A percentile compares a stretch with the other conserved stretches of the same genome.
Evolutionary conservation across 2,113 vertebrate species (phyloP).

Genomic region (Ahaetulla prasina): DNA sequence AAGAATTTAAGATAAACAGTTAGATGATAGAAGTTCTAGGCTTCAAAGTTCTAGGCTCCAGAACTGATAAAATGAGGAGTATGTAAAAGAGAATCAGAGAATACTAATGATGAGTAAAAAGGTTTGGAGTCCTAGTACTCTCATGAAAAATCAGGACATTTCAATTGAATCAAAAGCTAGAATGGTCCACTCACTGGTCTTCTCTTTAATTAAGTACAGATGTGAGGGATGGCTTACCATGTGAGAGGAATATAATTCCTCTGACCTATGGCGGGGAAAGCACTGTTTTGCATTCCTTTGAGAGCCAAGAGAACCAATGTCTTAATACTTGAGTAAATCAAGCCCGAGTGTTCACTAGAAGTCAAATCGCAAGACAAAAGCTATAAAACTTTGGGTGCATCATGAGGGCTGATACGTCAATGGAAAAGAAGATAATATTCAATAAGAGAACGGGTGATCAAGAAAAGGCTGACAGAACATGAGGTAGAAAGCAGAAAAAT

Average conservation of each 20-base stretch:
- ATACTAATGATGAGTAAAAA: not conserved
- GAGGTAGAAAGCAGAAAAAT: not conserved
- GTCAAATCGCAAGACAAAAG: not conserved
- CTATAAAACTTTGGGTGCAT: not conserved
- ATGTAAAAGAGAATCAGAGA: not conserved
- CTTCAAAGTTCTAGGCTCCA: not conserved
- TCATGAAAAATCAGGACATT: not conserved
- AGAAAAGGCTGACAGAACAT: not conserved
- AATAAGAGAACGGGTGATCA: not conserved
- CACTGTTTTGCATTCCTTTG: not conserved
- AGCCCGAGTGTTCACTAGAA: not conserved
- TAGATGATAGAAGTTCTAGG: not conserved
- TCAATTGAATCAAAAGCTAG: not conserved
- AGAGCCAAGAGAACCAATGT: not conserved
- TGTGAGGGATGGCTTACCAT: not conserved
- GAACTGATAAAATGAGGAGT: not conserved
- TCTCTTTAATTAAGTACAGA: not conserved
- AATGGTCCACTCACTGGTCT: not conserved
- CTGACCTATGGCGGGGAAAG: not conserved
- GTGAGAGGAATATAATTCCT: not conserved
- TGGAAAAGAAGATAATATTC: not conserved
- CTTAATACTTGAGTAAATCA: not conserved
- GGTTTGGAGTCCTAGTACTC: not conserved
- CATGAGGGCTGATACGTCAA: not conserved
- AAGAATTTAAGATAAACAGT: not conserved